Evolutionary conservation across 2,113 vertebrate species (phyloP).

Genomic region (Anas platyrhynchos): DNA sequence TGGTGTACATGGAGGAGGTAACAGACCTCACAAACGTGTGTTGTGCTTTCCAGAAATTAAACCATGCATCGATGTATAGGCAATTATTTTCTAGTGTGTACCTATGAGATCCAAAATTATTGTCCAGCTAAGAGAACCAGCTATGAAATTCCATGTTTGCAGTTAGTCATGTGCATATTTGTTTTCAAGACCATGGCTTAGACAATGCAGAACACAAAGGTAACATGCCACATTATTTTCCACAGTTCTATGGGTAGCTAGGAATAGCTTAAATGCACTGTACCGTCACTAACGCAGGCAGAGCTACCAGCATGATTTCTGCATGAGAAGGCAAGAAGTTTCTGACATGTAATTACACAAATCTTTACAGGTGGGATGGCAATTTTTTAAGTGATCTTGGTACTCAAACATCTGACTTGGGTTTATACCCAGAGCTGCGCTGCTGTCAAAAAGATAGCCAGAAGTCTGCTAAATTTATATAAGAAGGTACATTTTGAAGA

Average conservation of each 20-base stretch:
- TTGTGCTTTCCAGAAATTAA: neutral
- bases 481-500: neutral
- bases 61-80: neutral
- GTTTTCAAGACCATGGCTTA: neutral
- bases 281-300: neutral
- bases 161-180: neutral
- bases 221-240: neutral
- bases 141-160: neutral
- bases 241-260: neutral
- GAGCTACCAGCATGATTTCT: neutral
- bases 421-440: neutral
- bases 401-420: neutral
- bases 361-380: neutral
- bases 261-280: neutral
- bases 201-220: neutral
- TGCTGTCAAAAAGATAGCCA: neutral
- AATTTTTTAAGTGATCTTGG: neutral
- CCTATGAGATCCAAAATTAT: neutral
- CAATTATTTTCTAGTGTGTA: neutral
- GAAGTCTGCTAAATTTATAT: neutral
- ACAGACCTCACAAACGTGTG: neutral
- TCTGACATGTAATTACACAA: conserved; percentile 5
- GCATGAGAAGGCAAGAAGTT: neutral
- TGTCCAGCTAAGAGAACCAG: neutral
- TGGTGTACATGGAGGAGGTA: neutral